phyloP scores from a whole-genome alignment of 2,888 invertebrate species.

The Drosophila pseudotalamancana region DNA sequence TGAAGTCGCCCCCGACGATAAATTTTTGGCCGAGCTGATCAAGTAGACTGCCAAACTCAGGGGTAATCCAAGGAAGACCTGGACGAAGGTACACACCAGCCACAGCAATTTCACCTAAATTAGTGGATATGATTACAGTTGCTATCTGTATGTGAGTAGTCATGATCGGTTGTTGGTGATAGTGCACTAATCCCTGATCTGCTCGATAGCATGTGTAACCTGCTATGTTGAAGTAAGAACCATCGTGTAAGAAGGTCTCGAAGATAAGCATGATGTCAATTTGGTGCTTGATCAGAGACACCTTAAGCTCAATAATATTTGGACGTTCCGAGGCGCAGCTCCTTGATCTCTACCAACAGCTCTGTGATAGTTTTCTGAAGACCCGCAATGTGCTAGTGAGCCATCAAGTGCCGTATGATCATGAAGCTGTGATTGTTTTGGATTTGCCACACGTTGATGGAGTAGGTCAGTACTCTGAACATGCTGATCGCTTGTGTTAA shows the following conservation, averaged over 20 bases:
- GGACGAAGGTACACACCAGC: neutral
- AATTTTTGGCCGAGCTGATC: neutral
- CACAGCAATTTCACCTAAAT: neutral
- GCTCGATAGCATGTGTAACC: conserved; percentile 7
- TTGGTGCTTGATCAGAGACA: neutral
- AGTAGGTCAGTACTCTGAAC: too few species aligned
- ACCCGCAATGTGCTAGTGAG: conserved; percentile 2
- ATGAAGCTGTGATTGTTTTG: too few species aligned
- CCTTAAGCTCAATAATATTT: neutral
- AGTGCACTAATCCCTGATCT: conserved; percentile 5
- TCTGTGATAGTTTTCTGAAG: neutral
- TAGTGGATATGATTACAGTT: neutral
- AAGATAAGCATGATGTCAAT: conserved; percentile 8
- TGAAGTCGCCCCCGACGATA: neutral
- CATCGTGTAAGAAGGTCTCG: neutral
- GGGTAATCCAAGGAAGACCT: neutral
- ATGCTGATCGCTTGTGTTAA: too few species aligned
- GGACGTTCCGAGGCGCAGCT: neutral
- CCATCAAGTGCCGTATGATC: too few species aligned
- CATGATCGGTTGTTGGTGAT: conserved; percentile 1
- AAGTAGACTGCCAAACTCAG: neutral
- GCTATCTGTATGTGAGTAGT: neutral
- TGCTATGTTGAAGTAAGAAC: conserved; percentile 1
- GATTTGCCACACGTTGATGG: too few species aligned
- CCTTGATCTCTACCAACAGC: neutral